Evolutionary conservation across 53 echinoderm and acorn worm species (phyloP).

Genomic region (Stichopus horrens): DNA sequence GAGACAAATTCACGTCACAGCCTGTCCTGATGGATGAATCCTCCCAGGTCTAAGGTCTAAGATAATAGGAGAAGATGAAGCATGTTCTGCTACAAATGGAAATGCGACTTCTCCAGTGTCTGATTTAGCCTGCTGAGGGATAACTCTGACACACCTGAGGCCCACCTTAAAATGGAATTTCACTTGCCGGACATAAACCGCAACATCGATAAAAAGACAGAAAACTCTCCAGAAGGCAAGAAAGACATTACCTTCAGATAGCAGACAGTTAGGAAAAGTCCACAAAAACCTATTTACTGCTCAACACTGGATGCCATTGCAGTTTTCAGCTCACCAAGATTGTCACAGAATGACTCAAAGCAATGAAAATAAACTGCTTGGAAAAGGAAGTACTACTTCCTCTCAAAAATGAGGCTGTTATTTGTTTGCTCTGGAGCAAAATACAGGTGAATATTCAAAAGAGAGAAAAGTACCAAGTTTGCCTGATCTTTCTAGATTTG

Average conservation of each 20-base stretch:
- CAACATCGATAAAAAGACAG: not conserved
- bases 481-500: too few relatives aligned
- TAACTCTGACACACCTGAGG: too few relatives aligned
- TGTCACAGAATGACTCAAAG: not conserved
- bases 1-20: not conserved
- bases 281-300: not conserved
- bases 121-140: not conserved
- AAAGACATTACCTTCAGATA: not conserved
- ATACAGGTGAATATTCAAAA: not conserved
- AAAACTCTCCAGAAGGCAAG: not conserved
- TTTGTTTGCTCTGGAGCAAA: not conserved
- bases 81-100: not conserved
- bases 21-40: not conserved
- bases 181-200: too few relatives aligned
- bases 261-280: not conserved
- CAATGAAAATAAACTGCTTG: not conserved
- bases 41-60: not conserved
- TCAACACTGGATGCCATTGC: not conserved
- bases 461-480: too few relatives aligned
- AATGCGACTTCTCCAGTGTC: not conserved
- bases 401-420: not conserved
- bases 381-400: not conserved
- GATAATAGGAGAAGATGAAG: not conserved
- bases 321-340: not conserved
- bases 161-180: too few relatives aligned